Base-by-base conservation (phyloP, 2,797 vertebrate genomes). In the Brachymystax lenok region DNA sequence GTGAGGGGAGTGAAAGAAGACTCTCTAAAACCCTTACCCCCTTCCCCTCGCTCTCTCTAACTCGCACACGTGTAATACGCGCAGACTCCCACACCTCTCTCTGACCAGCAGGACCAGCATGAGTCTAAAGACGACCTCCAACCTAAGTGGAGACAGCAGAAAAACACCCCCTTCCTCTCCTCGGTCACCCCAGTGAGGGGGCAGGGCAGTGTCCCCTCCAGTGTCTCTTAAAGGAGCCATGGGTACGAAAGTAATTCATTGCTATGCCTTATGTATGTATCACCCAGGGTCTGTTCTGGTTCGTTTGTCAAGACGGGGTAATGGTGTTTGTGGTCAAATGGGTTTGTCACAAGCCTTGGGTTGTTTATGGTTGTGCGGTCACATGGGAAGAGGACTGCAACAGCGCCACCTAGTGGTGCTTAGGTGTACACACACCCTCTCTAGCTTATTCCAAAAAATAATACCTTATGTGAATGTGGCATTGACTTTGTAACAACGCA, bases 101-200 rank as follows among this genome's bases (percentile, higher is more conserved):
- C 66, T 77, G 72, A 3, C 19, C 59, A 74, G 61, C 80, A 84
- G 82, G 73, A 79, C 50, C 24, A 72, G 24, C 14, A 46, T 5
- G 50, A 0, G 50, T 33, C 67, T 21, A 63, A 51, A n/a, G 73
- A 83, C 5, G 14, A 52, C 40, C 56, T 2, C 17, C 73, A 61
- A 76, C 21, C n/a, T 2, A 74, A 21, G 67, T n/a, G 10, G 46
- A 80, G 64, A 71, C 87, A 74, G 71, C 83, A 72, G 74, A 87
- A 80, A 82, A 82, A 85, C 56, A 28, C 70, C 5, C 71, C 73
- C 35, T 78, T 86, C 77, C 76, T 81, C 69, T 82, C 76, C 19
- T 28, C 74, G 0, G 14, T 76, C 56, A 83, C 74, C 69, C 84
- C 87, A 0, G 68, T 70, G 64, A 74, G 28, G 81, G 81, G 33